A percentile compares a stretch with the other conserved stretches of the same genome.
Evolutionary conservation across 2,888 invertebrate species (phyloP).

Genomic region (Dolomedes plantarius): DNA sequence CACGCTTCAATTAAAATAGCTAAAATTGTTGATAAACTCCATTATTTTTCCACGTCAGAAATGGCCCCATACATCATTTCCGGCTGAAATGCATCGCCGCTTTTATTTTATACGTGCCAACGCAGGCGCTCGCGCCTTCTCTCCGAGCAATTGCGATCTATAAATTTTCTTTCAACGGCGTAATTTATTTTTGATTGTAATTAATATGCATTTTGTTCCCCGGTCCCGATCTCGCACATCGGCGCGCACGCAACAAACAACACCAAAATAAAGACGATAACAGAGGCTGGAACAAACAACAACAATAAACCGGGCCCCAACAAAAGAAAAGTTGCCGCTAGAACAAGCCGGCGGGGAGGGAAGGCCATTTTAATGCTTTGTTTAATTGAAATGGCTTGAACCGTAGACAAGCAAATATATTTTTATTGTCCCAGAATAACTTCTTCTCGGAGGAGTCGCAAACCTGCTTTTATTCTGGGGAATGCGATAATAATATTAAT

Average conservation of each 20-base stretch:
- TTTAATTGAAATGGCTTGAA: constrained; percentile 71
- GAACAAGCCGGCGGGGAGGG: constrained; percentile 7
- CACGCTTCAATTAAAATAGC: constrained; percentile 72
- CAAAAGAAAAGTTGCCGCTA: constrained; percentile 14
- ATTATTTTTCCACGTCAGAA: constrained; percentile 71
- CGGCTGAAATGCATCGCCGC: constrained; percentile 67
- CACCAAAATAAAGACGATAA: constrained; percentile 65
- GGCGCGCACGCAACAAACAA: constrained; percentile 38
- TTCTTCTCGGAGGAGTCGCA: constrained; percentile 47
- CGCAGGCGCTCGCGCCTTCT: constrained; percentile 16
- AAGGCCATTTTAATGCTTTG: constrained; percentile 66
- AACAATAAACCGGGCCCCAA: constrained; percentile 22
- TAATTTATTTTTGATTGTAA: constrained; percentile 72
- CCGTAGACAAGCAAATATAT: constrained; percentile 67
- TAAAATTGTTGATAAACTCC: constrained; percentile 72
- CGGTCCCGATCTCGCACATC: constrained; percentile 30
- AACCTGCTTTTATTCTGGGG: constrained; percentile 54
- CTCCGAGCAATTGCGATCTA: constrained; percentile 60
- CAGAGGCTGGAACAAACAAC: constrained; percentile 30
- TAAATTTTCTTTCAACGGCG: constrained; percentile 67
- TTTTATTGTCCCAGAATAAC: constrained; percentile 71
- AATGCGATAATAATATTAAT: constrained; percentile 71
- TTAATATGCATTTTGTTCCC: constrained; percentile 71
- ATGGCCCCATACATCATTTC: constrained; percentile 70
- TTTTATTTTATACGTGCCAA: constrained; percentile 69